phyloP scores from a whole-genome alignment of 2,797 vertebrate species.

The Alectoris magna region DNA sequence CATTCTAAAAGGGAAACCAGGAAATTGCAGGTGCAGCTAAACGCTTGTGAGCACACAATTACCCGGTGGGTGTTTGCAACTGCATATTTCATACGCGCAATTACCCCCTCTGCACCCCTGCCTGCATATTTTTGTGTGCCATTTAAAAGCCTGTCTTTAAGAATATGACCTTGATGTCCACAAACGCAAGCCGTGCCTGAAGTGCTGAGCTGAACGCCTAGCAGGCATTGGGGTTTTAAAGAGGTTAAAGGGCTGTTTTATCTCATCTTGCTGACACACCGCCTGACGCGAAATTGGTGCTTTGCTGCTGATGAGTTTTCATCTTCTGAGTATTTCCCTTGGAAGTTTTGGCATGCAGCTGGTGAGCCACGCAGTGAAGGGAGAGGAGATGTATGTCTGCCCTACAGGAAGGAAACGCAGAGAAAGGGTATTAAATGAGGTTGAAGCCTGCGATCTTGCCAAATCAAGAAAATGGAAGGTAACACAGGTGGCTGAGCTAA shows the following conservation, averaged over 20 bases:
- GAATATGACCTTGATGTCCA: background rate
- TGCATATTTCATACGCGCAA: background rate
- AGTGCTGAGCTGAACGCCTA: background rate
- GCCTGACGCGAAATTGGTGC: constrained; percentile 29
- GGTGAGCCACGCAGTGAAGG: background rate
- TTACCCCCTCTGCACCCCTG: constrained; percentile 7
- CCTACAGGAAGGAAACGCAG: constrained; percentile 14
- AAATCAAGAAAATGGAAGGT: constrained; percentile 35
- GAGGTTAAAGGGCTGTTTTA: constrained; percentile 21
- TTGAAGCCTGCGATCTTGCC: constrained; percentile 41
- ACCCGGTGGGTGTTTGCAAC: background rate
- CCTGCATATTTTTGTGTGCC: background rate
- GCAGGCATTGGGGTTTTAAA: background rate
- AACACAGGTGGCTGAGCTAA: constrained; percentile 16
- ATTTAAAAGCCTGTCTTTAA: background rate
- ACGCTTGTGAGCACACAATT: background rate
- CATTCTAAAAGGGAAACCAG: background rate
- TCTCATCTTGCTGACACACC: background rate
- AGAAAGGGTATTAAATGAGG: background rate
- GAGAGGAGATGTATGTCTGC: background rate
- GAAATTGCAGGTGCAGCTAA: constrained; percentile 34
- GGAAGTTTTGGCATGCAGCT: constrained; percentile 35
- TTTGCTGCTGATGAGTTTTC: constrained; percentile 32
- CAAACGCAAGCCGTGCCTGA: background rate
- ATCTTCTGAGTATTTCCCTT: background rate